Percentiles rank a stretch among this genome's conserved stretches.
phyloP scores from a whole-genome alignment of 1,140 invertebrate genomes.

The Alviniconcha marisindica region DNA sequence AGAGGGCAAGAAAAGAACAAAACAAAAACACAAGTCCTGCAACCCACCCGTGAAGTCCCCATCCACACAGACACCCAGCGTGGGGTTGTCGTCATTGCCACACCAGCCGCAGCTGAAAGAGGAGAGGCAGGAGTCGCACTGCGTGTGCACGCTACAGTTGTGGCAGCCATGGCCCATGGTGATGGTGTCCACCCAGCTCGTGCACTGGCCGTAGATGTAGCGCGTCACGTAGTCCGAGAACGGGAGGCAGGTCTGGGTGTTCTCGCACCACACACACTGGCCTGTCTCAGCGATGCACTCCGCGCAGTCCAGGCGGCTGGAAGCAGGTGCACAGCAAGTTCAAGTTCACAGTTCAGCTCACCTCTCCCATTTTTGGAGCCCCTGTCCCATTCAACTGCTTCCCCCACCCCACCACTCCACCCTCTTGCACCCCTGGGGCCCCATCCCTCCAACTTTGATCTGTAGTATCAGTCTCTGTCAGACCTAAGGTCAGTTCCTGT shows the following conservation, averaged over 20 bases:
- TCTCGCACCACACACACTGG: slow-evolving; percentile 96
- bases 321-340: too few species aligned
- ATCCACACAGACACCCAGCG: slow-evolving; percentile 82
- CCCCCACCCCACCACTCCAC: too few species aligned
- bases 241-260: slow-evolving; percentile 91
- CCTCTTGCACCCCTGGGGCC: too few species aligned
- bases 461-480: too few species aligned
- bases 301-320: slow-evolving; percentile 83
- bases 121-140: slow-evolving; percentile 88
- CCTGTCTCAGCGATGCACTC: slow-evolving; percentile 90
- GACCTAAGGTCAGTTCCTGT: too few species aligned
- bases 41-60: slow-evolving; percentile 77
- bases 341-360: too few species aligned
- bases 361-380: too few species aligned
- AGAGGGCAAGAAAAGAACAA: too few species aligned
- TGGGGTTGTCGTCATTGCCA: slow-evolving; percentile 90
- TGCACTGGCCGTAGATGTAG: slow-evolving; percentile 93
- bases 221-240: slow-evolving; percentile 96
- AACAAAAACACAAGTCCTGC: too few species aligned
- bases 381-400: too few species aligned
- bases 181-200: slow-evolving; percentile 90
- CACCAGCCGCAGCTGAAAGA: slow-evolving; percentile 96
- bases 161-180: slow-evolving; percentile 80
- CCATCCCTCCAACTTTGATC: too few species aligned
- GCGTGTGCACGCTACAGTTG: slow-evolving; percentile 85